A percentile compares a stretch with the other conserved stretches of the same genome.
phyloP scores from a whole-genome alignment of 2,888 invertebrate species.

The Rhagium mordax region DNA sequence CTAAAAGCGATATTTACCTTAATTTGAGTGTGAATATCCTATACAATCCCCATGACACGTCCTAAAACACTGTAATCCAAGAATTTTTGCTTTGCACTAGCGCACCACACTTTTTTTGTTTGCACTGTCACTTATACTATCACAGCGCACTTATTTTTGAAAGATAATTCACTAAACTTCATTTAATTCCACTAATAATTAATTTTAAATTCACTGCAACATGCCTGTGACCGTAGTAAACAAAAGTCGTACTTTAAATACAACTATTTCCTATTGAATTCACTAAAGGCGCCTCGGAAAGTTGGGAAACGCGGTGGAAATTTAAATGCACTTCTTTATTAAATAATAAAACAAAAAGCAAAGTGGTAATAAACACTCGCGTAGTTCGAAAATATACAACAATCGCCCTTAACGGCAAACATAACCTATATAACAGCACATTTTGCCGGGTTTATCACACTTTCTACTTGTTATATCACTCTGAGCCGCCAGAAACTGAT shows the following conservation, averaged over 20 bases:
- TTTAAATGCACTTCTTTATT: constrained; percentile 21
- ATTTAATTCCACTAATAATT: constrained; percentile 32
- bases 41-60: constrained; percentile 37
- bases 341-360: constrained; percentile 56
- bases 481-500: constrained; percentile 33
- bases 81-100: constrained; percentile 40
- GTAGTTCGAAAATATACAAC: constrained; percentile 54
- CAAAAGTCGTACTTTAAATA: constrained; percentile 22
- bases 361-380: constrained; percentile 53
- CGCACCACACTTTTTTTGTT: constrained; percentile 50
- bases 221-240: constrained; percentile 1
- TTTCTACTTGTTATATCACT: constrained; percentile 47
- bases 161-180: constrained; percentile 4
- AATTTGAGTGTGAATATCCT: constrained; percentile 23
- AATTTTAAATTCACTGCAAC: constrained; percentile 17
- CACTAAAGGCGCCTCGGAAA: constrained; percentile 22
- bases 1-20: constrained; percentile 33
- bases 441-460: constrained; percentile 59
- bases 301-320: constrained; percentile 6
- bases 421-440: constrained; percentile 62
- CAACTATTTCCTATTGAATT: constrained; percentile 33
- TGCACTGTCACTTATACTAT: constrained; percentile 54
- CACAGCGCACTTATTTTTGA: constrained; percentile 50
- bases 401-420: constrained; percentile 62
- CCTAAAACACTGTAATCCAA: constrained; percentile 49